These are phyloP conservation scores for Pedicia rivosa DNA, from an alignment of 2,888 invertebrate genomes.

Conservation along the genomic window DNA sequence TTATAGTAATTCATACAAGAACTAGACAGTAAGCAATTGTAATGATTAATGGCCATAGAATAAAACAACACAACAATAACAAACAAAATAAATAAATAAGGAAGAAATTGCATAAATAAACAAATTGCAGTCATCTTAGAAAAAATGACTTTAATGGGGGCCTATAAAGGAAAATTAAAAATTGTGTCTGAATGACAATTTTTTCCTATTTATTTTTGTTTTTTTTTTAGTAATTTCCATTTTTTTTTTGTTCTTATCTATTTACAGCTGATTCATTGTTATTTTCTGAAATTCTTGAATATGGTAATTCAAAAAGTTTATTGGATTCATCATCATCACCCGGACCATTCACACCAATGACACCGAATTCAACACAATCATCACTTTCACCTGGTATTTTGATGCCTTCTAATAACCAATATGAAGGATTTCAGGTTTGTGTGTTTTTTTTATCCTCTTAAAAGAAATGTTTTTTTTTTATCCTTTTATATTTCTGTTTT, in stretches of 20 bases:
- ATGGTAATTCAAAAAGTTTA: background rate
- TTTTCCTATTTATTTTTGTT: slow-evolving; percentile 2
- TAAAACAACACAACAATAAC: too few species aligned
- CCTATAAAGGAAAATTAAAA: slow-evolving; percentile 2
- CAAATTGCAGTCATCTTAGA: too few species aligned
- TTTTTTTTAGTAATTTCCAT: background rate
- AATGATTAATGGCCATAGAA: slow-evolving; percentile 5
- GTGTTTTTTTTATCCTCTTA: too few species aligned
- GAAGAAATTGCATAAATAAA: too few species aligned
- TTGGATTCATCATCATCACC: slow-evolving; percentile 12
- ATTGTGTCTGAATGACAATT: background rate
- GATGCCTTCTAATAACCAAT: slow-evolving; percentile 19
- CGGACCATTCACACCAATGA: slow-evolving; percentile 21
- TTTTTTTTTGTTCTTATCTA: background rate
- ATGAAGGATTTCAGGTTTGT: slow-evolving; percentile 28
- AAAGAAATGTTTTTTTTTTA: too few species aligned
- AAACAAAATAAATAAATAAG: too few species aligned
- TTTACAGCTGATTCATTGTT: background rate
- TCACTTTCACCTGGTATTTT: slow-evolving; percentile 24
- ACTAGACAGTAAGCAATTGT: slow-evolving; percentile 5
- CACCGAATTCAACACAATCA: slow-evolving; percentile 27
- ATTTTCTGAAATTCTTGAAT: slow-evolving; percentile 3
- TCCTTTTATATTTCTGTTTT: too few species aligned
- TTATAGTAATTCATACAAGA: too few species aligned
- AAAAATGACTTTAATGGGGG: too few species aligned